A percentile compares a stretch with the other conserved stretches of the same genome.
phyloP scores from a whole-genome alignment of 2,113 vertebrate species.

The Menidia beryllina region DNA sequence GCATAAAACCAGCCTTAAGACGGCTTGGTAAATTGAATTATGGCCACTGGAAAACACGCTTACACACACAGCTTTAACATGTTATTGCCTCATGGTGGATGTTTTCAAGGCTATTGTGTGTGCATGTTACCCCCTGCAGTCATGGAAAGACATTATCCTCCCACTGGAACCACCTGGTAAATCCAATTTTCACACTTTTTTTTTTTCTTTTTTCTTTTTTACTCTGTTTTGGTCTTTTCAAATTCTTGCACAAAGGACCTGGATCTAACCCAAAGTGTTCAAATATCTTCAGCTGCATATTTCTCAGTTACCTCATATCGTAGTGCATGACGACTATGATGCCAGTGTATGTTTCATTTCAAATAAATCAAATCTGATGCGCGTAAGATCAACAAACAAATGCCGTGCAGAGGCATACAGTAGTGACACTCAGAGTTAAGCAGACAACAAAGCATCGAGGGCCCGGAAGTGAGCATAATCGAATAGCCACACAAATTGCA shows the following conservation, averaged over 20 bases:
- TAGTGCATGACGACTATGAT: no score
- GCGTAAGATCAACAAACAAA: not conserved
- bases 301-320: not conserved
- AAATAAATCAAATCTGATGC: no score
- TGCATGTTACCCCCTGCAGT: not conserved
- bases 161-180: not conserved
- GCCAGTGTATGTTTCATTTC: no score
- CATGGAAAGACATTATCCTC: not conserved
- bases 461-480: not conserved
- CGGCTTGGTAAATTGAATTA: not conserved
- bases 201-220: not conserved
- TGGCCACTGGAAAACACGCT: not conserved
- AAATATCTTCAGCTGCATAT: not conserved
- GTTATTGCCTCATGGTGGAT: not conserved
- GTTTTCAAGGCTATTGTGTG: constrained; percentile 9
- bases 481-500: not conserved
- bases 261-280: not conserved
- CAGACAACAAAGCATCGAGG: no score
- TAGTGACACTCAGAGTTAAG: no score
- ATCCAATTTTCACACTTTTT: constrained; percentile 1
- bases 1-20: not conserved
- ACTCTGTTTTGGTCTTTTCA: constrained; percentile 9
- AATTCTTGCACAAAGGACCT: not conserved
- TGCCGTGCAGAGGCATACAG: not conserved
- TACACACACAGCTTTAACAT: not conserved